Evolutionary conservation across 53 echinoderm and acorn worm species (phyloP), one percentile per base, ranked within the genome.

Genomic region (Hippasteria phrygiana): DNA sequence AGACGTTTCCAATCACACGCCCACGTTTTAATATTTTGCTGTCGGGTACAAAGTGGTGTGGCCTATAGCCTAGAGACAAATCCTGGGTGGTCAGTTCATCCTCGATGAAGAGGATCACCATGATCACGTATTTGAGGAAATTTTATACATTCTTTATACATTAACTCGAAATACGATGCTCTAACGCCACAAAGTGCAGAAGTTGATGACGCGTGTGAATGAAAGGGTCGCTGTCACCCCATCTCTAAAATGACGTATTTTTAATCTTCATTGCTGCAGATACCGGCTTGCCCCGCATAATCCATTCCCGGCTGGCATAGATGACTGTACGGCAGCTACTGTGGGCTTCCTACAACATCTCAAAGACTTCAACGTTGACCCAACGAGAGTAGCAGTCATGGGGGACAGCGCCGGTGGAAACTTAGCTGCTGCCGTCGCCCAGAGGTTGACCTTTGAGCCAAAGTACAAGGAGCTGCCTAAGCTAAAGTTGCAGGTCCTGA

Each of bases 321-420:
- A 99, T n/a, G 99, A 99, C 71, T 74, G 92, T 17, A 73, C 90
- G 16, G 91, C 45, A 9, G 99, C 90, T 4, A 93, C 99, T 10
- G 90, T 89, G 70, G 92, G 94, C 90, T 69, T 98, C 74, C 64
- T 98, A 50, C 43, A 38, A 13, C 91, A 92, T 62, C 87, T 93
- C 24, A 50, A 89, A 3, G 88, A 91, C 27, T 93, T 75, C 74
- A 89, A 84, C 56, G 93, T 98, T 1, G 96, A 98, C 48, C 75
- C 90, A 4, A 69, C 71, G 18, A 89, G 94, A 42, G 69, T 98
- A 2, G 99, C 87, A 0, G 74, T 98, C 34, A 88, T 89, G 46
- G 99, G 99, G 0, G 95, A 98, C 80, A 98, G 99, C 55, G 95
- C 99, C 1, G 99, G 99, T 3, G 99, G 95, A 1, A 92, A 94